Conservation (phyloP, 2,113 vertebrate genomes). For the Dipodomys ordii region DNA sequence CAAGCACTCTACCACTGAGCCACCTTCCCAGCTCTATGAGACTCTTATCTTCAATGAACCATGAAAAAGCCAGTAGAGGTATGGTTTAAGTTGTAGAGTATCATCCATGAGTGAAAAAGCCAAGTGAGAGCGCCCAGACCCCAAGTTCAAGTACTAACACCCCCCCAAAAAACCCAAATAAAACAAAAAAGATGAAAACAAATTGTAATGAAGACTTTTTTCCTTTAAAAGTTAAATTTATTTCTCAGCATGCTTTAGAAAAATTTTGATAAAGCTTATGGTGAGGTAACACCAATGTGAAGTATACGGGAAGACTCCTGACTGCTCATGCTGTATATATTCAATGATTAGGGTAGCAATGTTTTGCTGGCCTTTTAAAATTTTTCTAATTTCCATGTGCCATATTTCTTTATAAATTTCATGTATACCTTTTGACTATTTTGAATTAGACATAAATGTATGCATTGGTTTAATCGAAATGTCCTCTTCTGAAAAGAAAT, state of each 20-base stretch:
- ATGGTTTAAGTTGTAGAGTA: too few relatives aligned
- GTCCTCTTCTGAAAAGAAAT: conserved; percentile 4
- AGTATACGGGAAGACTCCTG: background rate
- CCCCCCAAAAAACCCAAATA: too few relatives aligned
- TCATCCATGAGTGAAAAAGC: too few relatives aligned
- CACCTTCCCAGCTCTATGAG: too few relatives aligned
- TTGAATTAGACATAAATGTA: conserved; percentile 58
- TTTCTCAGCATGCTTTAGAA: conserved; percentile 89
- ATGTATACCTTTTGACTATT: conserved; percentile 48
- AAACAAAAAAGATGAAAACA: too few relatives aligned
- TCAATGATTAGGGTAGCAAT: conserved; percentile 87
- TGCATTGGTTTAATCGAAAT: conserved; percentile 45
- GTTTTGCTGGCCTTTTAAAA: conserved; percentile 61
- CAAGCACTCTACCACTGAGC: too few relatives aligned
- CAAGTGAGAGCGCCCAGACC: too few relatives aligned
- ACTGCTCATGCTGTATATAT: conserved; percentile 87
- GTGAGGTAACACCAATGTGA: conserved; percentile 87
- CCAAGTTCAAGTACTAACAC: too few relatives aligned
- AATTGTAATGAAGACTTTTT: conserved; percentile 10
- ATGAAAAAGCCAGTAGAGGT: background rate
- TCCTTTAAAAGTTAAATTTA: conserved; percentile 75
- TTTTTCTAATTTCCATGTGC: conserved; percentile 38
- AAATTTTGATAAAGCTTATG: conserved; percentile 93
- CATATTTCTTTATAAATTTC: conserved; percentile 57
- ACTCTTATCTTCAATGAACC: too few relatives aligned